Evolutionary conservation across 1,140 invertebrate genomes (phyloP).

Genomic region (Drosophila busckii): DNA sequence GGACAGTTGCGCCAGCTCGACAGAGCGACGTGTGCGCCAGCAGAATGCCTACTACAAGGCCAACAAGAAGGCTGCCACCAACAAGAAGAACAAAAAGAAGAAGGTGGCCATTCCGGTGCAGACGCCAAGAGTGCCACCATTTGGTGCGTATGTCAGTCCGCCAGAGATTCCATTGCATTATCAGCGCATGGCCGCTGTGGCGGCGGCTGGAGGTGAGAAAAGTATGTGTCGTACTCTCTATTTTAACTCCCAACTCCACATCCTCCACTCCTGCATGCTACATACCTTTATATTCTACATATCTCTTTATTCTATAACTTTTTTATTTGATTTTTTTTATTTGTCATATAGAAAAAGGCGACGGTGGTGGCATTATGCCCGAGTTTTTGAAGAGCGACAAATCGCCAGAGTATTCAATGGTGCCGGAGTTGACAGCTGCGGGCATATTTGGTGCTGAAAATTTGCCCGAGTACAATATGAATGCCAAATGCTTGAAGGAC

Average conservation of each 20-base stretch:
- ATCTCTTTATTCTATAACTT: not conserved
- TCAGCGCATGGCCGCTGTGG: slow-evolving; percentile 64
- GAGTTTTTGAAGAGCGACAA: slow-evolving; percentile 80
- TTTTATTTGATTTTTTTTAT: not conserved
- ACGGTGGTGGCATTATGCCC: slow-evolving; percentile 41
- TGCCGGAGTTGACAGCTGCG: slow-evolving; percentile 80
- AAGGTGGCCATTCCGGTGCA: slow-evolving; percentile 89
- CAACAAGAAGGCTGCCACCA: slow-evolving; percentile 86
- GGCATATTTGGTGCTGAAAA: slow-evolving; percentile 82
- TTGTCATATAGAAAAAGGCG: slow-evolving; percentile 54
- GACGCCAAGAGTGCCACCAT: slow-evolving; percentile 90
- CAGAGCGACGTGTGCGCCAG: slow-evolving; percentile 84
- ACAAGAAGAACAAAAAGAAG: slow-evolving; percentile 89
- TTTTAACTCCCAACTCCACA: too few species aligned
- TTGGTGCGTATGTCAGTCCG: slow-evolving; percentile 77
- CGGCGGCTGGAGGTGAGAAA: slow-evolving; percentile 63
- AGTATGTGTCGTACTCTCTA: slow-evolving; percentile 69
- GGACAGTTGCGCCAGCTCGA: slow-evolving; percentile 86
- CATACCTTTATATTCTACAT: too few species aligned
- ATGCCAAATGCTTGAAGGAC: slow-evolving; percentile 86
- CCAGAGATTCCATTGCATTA: slow-evolving; percentile 77
- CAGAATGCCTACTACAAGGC: slow-evolving; percentile 83
- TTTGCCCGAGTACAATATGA: slow-evolving; percentile 82
- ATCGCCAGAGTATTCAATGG: slow-evolving; percentile 84
- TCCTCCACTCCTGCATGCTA: too few species aligned